These are phyloP conservation scores for Pseudomyrmex flavicornis DNA, from an alignment of 1,140 invertebrate species.

Conservation along the genomic window DNA sequence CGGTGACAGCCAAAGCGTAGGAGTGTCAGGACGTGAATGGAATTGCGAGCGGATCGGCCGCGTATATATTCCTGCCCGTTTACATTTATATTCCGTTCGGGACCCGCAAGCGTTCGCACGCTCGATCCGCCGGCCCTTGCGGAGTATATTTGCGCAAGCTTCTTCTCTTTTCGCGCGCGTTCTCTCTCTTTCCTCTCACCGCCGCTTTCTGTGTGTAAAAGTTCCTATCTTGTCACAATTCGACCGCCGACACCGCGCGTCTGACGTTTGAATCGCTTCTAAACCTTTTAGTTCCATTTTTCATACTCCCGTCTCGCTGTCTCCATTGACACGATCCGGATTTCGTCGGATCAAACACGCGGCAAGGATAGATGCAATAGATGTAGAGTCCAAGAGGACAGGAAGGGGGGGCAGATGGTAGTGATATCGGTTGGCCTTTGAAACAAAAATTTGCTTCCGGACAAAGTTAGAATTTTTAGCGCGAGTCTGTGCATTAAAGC, in stretches of 20 bases:
- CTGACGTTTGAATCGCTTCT: conserved; percentile 45
- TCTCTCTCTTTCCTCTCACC: neutral
- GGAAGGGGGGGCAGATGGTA: neutral
- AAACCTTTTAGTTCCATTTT: conserved; percentile 45
- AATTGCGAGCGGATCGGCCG: conserved; percentile 68
- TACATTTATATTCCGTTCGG: conserved; percentile 72
- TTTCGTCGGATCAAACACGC: conserved; percentile 43
- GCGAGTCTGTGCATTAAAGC: conserved; percentile 45
- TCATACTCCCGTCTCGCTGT: conserved; percentile 38
- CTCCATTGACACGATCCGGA: conserved; percentile 31
- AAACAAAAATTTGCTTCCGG: conserved; percentile 57
- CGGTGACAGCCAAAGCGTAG: conserved; percentile 65
- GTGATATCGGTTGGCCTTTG: conserved; percentile 43
- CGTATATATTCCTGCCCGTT: conserved; percentile 58
- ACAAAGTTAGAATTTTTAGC: conserved; percentile 59
- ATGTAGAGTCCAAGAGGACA: too few relatives aligned
- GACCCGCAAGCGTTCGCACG: neutral
- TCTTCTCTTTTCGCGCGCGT: neutral
- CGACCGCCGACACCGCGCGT: conserved; percentile 12
- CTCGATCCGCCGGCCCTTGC: conserved; percentile 33
- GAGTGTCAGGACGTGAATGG: conserved; percentile 71
- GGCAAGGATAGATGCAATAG: neutral
- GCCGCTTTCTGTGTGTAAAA: neutral
- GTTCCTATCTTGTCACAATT: conserved; percentile 54
- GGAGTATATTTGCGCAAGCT: conserved; percentile 57